phyloP scores from a whole-genome alignment of 1,140 invertebrate species.

The Adelges cooleyi region DNA sequence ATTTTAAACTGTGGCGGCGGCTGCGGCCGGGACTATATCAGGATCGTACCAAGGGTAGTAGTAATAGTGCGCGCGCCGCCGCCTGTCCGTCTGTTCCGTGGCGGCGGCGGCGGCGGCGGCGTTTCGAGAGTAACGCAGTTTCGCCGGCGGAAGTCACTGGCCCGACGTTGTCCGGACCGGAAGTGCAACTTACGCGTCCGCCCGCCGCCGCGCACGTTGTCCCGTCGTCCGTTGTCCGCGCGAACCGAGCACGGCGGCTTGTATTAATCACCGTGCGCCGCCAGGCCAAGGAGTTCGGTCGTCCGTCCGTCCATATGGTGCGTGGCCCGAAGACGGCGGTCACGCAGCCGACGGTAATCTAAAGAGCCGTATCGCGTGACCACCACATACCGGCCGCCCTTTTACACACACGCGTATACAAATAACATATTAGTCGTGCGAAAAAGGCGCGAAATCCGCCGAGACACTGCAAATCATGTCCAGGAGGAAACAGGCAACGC shows the following conservation, averaged over 20 bases:
- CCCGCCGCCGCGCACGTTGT: neutral
- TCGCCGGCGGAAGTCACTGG: conserved; percentile 24
- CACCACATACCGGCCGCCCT: too few species aligned
- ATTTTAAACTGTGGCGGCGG: neutral
- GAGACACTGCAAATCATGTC: neutral
- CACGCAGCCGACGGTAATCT: too few species aligned
- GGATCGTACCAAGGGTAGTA: conserved; percentile 32
- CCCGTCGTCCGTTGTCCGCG: neutral
- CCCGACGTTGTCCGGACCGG: conserved; percentile 24
- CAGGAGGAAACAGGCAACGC: conserved; percentile 24
- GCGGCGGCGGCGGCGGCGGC: neutral
- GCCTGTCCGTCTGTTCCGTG: neutral
- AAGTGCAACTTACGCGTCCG: neutral
- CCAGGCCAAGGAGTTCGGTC: too few species aligned
- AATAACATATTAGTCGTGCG: too few species aligned
- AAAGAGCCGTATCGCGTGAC: too few species aligned
- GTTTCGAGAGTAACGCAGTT: neutral
- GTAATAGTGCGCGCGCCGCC: conserved; percentile 17
- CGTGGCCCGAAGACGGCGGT: too few species aligned
- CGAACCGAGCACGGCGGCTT: neutral
- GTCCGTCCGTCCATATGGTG: too few species aligned
- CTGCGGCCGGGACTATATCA: conserved; percentile 37
- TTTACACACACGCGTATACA: too few species aligned
- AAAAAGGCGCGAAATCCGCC: neutral
- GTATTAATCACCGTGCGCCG: too few species aligned